phyloP scores from a whole-genome alignment of 1,140 invertebrate genomes.

The Mizuhopecten yessoensis region DNA sequence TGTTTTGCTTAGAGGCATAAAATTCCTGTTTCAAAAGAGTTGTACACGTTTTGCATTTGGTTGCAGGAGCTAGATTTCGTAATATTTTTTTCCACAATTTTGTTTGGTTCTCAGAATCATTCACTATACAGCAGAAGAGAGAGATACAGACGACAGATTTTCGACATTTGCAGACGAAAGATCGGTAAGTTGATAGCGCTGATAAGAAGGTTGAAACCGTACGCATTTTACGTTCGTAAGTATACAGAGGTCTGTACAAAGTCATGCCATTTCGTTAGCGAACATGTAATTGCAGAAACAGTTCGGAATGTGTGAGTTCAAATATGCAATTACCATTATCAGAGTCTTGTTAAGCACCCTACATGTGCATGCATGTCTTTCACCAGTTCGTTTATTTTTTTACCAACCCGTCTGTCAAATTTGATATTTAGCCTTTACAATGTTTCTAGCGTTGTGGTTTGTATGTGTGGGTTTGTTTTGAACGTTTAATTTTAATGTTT shows the following conservation, averaged over 20 bases:
- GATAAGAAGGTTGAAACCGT: background rate
- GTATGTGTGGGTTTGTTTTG: background rate
- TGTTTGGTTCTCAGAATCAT: background rate
- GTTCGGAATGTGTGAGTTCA: constrained; percentile 21
- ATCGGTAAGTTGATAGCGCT: background rate
- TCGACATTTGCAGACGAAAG: constrained; percentile 27
- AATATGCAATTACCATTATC: constrained; percentile 35
- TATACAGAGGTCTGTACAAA: background rate
- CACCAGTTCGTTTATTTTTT: constrained; percentile 16
- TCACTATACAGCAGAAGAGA: background rate
- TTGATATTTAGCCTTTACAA: constrained; percentile 1
- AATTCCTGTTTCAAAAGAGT: background rate
- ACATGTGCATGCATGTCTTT: constrained; percentile 16
- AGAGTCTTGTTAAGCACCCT: background rate
- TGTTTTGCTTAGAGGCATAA: background rate
- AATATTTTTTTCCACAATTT: background rate
- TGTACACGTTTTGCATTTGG: background rate
- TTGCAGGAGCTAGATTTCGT: background rate
- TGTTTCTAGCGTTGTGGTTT: background rate
- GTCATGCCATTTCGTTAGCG: constrained; percentile 1
- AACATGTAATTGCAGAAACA: constrained; percentile 37
- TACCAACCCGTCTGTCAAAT: background rate
- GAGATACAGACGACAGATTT: background rate
- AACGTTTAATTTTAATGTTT: background rate
- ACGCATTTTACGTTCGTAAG: background rate